Conservation (phyloP, 2,113 vertebrate species). For the Suncus etruscus region DNA sequence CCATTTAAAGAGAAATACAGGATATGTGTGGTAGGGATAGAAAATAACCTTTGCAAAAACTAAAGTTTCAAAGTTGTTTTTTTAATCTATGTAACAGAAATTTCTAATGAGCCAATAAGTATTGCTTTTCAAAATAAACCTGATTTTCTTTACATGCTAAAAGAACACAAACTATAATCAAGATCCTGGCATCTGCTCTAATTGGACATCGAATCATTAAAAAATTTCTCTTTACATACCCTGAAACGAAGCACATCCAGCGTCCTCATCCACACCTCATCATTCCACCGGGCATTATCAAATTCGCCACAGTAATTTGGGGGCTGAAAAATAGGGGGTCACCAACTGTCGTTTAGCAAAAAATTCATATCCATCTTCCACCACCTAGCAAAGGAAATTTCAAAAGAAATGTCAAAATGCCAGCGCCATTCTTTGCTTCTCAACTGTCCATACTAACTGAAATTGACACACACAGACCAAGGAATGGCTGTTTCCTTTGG, state of each 20-base stretch:
- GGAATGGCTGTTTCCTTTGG: background rate
- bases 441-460: background rate
- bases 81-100: background rate
- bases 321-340: conserved; percentile 95
- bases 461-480: conserved; percentile 1
- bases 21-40: background rate
- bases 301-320: conserved; percentile 98
- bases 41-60: conserved; percentile 21
- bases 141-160: conserved; percentile 5
- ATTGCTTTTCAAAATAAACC: conserved; percentile 52
- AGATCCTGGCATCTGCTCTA: conserved; percentile 24
- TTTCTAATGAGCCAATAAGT: background rate
- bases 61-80: background rate
- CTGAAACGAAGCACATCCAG: conserved; percentile 98
- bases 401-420: conserved; percentile 60
- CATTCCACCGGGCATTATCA: conserved; percentile 96
- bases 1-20: conserved; percentile 1
- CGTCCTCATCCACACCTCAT: conserved; percentile 98
- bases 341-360: conserved; percentile 97
- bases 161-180: conserved; percentile 30
- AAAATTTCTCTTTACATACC: conserved; percentile 85
- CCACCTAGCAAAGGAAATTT: conserved; percentile 89
- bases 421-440: background rate
- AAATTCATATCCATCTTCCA: conserved; percentile 97
- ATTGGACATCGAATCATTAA: conserved; percentile 6